Evolutionary conservation across 1,140 invertebrate species (phyloP).

Genomic region (Lepidurus apus): DNA sequence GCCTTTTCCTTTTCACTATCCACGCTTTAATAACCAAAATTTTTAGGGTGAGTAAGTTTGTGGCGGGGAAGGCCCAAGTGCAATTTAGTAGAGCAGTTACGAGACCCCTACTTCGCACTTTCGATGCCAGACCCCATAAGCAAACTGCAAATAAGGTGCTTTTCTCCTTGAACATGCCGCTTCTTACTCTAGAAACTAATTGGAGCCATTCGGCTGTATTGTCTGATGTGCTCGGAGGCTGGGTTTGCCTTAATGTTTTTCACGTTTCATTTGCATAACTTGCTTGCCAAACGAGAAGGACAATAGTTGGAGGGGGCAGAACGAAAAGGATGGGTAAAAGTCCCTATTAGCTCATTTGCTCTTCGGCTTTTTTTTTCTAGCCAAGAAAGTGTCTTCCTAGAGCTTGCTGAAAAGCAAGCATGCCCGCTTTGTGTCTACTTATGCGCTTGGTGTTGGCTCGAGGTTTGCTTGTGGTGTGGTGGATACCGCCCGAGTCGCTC

Average conservation of each 20-base stretch:
- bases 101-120: neutral
- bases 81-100: neutral
- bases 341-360: neutral
- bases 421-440: no score
- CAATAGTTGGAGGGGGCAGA: neutral
- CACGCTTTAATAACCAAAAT: neutral
- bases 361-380: neutral
- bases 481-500: no score
- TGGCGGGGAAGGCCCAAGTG: neutral
- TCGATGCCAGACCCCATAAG: no score
- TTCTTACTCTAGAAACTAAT: neutral
- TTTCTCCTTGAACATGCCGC: no score
- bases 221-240: neutral
- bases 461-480: no score
- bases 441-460: no score
- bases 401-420: no score
- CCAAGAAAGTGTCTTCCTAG: no score
- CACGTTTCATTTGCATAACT: conserved; percentile 10
- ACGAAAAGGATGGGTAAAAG: neutral
- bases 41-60: no score
- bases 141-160: no score
- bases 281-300: neutral
- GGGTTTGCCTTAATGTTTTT: neutral
- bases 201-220: neutral
- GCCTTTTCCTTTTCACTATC: neutral